Conservation (phyloP, 2,113 vertebrate genomes). For the Merops nubicus region DNA sequence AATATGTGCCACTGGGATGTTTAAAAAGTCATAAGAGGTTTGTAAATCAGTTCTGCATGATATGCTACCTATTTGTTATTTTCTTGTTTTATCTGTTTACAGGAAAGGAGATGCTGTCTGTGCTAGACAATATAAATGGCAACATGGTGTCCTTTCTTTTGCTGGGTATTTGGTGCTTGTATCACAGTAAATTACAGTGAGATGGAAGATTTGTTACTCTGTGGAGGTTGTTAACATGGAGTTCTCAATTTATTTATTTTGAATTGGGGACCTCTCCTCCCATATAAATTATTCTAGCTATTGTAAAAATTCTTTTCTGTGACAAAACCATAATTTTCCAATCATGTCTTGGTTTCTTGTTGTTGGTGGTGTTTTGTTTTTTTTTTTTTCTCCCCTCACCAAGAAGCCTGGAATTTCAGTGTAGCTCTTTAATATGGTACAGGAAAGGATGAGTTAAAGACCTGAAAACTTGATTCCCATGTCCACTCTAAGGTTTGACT, state of each 20-base stretch:
- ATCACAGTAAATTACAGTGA: neutral
- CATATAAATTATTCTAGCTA: neutral
- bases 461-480: neutral
- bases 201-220: neutral
- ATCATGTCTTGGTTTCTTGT: too few species aligned
- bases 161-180: neutral
- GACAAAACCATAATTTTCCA: neutral
- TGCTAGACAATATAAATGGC: neutral
- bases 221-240: neutral
- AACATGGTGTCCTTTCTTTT: neutral
- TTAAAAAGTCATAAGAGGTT: constrained; percentile 32
- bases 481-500: neutral
- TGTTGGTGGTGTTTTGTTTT: too few species aligned
- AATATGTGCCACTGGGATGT: constrained; percentile 3
- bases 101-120: neutral
- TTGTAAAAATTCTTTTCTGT: neutral
- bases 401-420: neutral
- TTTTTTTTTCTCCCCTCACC: neutral
- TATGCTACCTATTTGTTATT: constrained; percentile 23
- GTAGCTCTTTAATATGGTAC: neutral
- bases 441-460: neutral
- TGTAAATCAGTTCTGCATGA: neutral
- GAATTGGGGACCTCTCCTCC: neutral
- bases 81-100: constrained; percentile 28
- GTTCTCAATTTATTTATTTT: neutral